Base-by-base conservation (phyloP, 2,888 invertebrate species). In the Cryptocephalus primarius region DNA sequence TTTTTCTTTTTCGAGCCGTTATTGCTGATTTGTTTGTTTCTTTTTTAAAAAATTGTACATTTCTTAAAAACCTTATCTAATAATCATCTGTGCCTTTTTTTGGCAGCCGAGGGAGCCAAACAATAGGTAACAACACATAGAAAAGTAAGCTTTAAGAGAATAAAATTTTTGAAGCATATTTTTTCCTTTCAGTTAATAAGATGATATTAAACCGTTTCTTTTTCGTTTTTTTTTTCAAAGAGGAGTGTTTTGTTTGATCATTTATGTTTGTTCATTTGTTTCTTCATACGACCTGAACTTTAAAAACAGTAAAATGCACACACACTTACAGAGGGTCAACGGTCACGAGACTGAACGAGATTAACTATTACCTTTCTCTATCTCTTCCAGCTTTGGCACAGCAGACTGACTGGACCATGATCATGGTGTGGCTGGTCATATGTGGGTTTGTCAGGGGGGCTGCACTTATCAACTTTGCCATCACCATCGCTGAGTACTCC, bases 401-500 rank as follows among this genome's bases (percentile, higher is more conserved):
- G 61, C 85, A 85, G 69, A 78, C 77, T 0, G 82, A 83, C 38
- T 85, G 82, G 76, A 75, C 76, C 8, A 75, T 76, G 36, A 71
- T 88, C 9, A 78, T 85, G 75, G 57, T 80, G 6, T 82, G 83
- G 79, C 69, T 86, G 49, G 79, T 84, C 0, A 78, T 87, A 46
- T 83, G 83, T 63, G 88, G 88, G 11, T 87, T 88, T 72, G 79
- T 85, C 67, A 75, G 87, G 47, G 87, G 88, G 48, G 81, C 85
- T 61, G 83, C 85, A 11, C 73, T 88, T 40, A 85, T 85, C 56
- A 86, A 86, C 69, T 81, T 85, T 62, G 84, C 84, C 33, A 75
- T 86, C 8, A 83, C 83, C n/a, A 83, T 86, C 55, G 84, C 85
- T 0, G 85, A 86, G 67, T 83, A 83, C 55, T 81, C 72, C n/a